Base-by-base conservation (phyloP, 2,888 invertebrate genomes). In the Tortrix viridana region DNA sequence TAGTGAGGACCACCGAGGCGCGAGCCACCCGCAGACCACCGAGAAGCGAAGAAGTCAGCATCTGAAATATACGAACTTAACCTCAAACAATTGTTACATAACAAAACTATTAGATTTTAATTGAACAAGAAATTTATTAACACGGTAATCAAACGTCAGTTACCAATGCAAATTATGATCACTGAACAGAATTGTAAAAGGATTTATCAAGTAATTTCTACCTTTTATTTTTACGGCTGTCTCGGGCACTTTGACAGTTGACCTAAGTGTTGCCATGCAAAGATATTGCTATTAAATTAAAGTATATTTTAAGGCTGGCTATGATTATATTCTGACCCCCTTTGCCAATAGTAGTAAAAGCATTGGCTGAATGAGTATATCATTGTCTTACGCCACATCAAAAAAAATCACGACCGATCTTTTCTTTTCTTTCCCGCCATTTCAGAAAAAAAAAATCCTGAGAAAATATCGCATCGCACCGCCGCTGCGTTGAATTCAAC, bases 21-120 rank as follows among this genome's bases (percentile, higher is more conserved):
- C 92, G 91, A 56, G 88, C 88, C 48, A 88, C 90, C 75, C 92
- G 89, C 44, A 93, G 83, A 65, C 93, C 89, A 67, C 80, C 79
- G 65, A 94, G 72, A 67, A 94, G 80, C 50, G 90, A 88, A 69
- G 93, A 91, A 71, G 91, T 88, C 77, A 94, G 85, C 94, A 94
- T 94, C 93, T 94, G 86, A 84, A 89, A 90, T 64, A 70, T 65
- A 67, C 69, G 70, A 71, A 80, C 69, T 52, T 88, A 88, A 89
- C 87, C 90, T 86, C 81, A 78, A 78, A 74, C 54, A 72, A 37
- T 55, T 72, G 79, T 84, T 85, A 85, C 84, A 85, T 86, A 86
- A 86, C 82, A 74, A 20, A 37, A 43, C 12, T 37, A 18, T 37
- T 9, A 9, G 14, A 7, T 4, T 12, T 48, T 37, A 2, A 18